These are phyloP conservation scores for Cantharis nigra DNA, from an alignment of 2,888 invertebrate genomes.

Conservation along the genomic window DNA sequence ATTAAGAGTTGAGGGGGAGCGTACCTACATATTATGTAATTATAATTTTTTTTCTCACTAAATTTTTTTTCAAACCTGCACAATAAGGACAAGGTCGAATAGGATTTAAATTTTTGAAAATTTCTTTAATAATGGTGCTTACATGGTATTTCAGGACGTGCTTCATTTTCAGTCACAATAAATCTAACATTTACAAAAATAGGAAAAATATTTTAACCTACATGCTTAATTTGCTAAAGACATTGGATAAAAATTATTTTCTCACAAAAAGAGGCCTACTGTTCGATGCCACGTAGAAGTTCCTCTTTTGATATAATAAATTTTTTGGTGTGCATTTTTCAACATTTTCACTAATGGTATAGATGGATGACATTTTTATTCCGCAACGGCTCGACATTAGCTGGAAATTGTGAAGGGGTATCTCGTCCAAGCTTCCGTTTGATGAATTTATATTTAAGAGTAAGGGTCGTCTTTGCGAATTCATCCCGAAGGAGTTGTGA, in stretches of 20 bases:
- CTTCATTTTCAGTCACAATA: slow-evolving; percentile 41
- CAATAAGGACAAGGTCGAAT: not conserved
- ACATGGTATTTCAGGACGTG: slow-evolving; percentile 44
- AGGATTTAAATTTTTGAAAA: not conserved
- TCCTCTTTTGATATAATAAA: slow-evolving; percentile 50
- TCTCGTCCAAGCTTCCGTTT: slow-evolving; percentile 29
- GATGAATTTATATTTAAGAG: slow-evolving; percentile 42
- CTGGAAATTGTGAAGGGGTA: slow-evolving; percentile 43
- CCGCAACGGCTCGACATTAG: slow-evolving; percentile 62
- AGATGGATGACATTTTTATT: slow-evolving; percentile 60
- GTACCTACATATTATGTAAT: not conserved
- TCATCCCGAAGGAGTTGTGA: slow-evolving; percentile 51
- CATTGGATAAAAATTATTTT: slow-evolving; percentile 41
- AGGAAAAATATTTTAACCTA: slow-evolving; percentile 35
- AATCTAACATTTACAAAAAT: slow-evolving; percentile 47
- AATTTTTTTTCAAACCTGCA: not conserved
- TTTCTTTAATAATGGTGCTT: slow-evolving; percentile 34
- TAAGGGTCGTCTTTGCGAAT: slow-evolving; percentile 56
- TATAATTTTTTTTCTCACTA: not conserved
- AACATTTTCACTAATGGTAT: slow-evolving; percentile 54
- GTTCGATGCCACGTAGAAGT: slow-evolving; percentile 55
- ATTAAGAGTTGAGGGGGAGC: not conserved
- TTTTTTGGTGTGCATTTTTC: slow-evolving; percentile 50
- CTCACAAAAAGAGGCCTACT: slow-evolving; percentile 57
- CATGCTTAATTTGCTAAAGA: not conserved